Base-by-base conservation (phyloP, 2,888 invertebrate genomes). In the Himalopsyche kuldschensis region DNA sequence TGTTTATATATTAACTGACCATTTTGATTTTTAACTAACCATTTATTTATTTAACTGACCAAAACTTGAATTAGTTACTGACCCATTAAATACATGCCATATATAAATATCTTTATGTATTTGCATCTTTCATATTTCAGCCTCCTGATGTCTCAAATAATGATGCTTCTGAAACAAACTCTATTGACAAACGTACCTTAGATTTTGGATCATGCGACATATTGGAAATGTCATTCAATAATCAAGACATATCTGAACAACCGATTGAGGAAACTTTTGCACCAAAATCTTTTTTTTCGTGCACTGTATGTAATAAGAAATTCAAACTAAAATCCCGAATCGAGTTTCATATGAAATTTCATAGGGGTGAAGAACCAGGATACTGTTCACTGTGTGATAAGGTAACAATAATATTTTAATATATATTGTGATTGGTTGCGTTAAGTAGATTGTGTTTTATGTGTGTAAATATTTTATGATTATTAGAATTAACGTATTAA, bases 311-410 rank as follows among this genome's bases (percentile, higher is more conserved):
- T 17, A 46, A 69, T 69, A 83, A 80, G 47, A 80, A 48, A 46
- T 83, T 83, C 32, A 80, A 80, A 46, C 80, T 80, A 24, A 83
- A 83, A 83, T 80, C 77, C 15, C 31, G 83, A 48, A 55, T 83
- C 35, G 83, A 80, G 30, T 83, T 83, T 78, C 83, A 83, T 46
- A 55, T 80, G 55, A 76, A 83, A 77, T 80, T 83, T 20, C 83
- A 83, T 47, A 46, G 79, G 41, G 80, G 77, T 4, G 55, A 80
- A 35, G 55, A 79, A 30, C 77, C 80, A 20, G 83, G 83, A 32
- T 30, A 76, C 32, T 83, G 83, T 77, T n/a, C 69, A 8, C 10
- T 80, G 15, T 83, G 83, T 63, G 80, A 83, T 27, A 83, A 83
- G 75, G 83, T 83, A 77, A 55, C 4, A 30, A 46, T 30, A 15